phyloP scores from a whole-genome alignment of 2,113 vertebrate genomes.

The Prochilodus magdalenae region DNA sequence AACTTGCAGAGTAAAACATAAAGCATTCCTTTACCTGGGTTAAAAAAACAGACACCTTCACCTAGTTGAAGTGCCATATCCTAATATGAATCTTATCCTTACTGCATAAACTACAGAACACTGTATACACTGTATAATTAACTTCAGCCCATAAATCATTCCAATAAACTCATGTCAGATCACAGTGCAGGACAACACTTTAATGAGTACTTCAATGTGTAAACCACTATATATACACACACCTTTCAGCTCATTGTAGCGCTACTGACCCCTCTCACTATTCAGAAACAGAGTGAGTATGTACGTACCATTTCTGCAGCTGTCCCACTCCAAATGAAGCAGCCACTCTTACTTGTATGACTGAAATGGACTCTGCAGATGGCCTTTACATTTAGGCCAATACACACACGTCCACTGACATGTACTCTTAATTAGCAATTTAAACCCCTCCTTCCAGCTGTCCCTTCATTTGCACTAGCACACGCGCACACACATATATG shows the following conservation, averaged over 20 bases:
- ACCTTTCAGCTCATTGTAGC: too few species aligned
- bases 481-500: conserved; percentile 40
- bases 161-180: neutral
- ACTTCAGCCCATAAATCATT: neutral
- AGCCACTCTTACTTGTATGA: neutral
- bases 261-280: neutral
- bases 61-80: too few species aligned
- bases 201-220: too few species aligned
- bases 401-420: conserved; percentile 1
- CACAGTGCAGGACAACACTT: too few species aligned
- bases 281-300: neutral
- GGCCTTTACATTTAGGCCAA: conserved; percentile 10
- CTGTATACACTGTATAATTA: too few species aligned
- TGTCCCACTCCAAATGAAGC: too few species aligned
- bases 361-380: neutral
- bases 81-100: too few species aligned
- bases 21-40: too few species aligned
- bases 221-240: neutral
- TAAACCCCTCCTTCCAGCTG: conserved; percentile 17
- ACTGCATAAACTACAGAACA: too few species aligned
- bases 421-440: neutral
- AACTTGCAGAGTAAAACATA: too few species aligned
- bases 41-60: too few species aligned
- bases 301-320: conserved; percentile 46
- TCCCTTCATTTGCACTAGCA: neutral